Base-by-base conservation (phyloP, 2,888 invertebrate genomes). In the Lydus trimaculatus region DNA sequence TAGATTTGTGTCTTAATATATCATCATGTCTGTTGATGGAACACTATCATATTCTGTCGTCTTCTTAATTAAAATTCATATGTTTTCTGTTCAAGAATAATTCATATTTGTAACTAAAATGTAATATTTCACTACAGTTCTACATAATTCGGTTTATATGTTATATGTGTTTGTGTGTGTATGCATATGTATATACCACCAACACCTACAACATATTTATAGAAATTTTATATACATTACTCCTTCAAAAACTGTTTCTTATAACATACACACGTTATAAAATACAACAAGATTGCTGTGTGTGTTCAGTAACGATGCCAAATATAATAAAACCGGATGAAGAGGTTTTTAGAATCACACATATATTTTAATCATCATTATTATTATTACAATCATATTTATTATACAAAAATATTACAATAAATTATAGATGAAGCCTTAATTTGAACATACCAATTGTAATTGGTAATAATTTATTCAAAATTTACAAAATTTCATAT, bases 171-270 rank as follows among this genome's bases (percentile, higher is more conserved):
- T 2, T 28, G 28, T 28, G 28, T 28, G 28, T 28, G 28, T 28
- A 6, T 28, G 28, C 6, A 6, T 28, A 6, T 31, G 43, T 43
- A 7, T 43, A 43, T 0, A 17, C 43, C n/a, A 43, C 43, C 5
- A 43, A 43, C 56, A 56, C 56, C 56, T 56, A 56, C 56, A 56
- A 56, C 56, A 56, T 56, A 56, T 56, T 56, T 56, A 25, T 56
- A 56, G 56, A 56, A 52, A 13, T 56, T 56, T 56, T 43, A 48
- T 20, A 20, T 48, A 48, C 48, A 48, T 48, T 48, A 8, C 48
- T 56, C 56, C 25, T 25, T 23, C 25, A 15, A 25, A 56, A 56
- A 56, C 56, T 25, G 23, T 25, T 17, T 43, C 43, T 4, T 20
- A 20, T 56, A 25, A n/a, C 43, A 43, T 13, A 36, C 13, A 36